A percentile compares a stretch with the other conserved stretches of the same genome.
Evolutionary conservation across 2,888 invertebrate genomes (phyloP).

Genomic region (Pocota personata): DNA sequence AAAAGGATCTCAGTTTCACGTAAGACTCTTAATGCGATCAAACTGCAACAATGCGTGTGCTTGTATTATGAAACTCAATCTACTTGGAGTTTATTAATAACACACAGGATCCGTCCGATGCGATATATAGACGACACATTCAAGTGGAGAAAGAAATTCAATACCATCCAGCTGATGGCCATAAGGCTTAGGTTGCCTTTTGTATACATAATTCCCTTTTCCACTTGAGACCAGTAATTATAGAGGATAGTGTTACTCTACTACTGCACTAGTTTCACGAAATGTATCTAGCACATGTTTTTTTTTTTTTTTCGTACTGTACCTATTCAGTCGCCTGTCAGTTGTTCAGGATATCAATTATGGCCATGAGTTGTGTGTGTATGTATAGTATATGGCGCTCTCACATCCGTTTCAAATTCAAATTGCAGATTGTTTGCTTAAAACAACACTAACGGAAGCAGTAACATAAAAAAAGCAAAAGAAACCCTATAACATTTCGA

Average conservation of each 20-base stretch:
- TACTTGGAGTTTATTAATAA: constrained; percentile 59
- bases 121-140: constrained; percentile 67
- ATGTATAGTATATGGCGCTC: constrained; percentile 45
- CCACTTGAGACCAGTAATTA: constrained; percentile 69
- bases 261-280: constrained; percentile 65
- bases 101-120: constrained; percentile 28
- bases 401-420: constrained; percentile 69
- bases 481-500: constrained; percentile 7
- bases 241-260: constrained; percentile 70
- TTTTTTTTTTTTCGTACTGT: constrained; percentile 6
- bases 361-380: constrained; percentile 12
- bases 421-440: constrained; percentile 67
- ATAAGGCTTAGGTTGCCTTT: constrained; percentile 64
- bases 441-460: constrained; percentile 58
- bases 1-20: constrained; percentile 69
- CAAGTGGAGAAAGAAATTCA: constrained; percentile 68
- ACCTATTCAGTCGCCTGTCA: constrained; percentile 18
- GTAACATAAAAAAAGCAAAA: background rate
- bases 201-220: constrained; percentile 21
- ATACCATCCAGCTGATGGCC: constrained; percentile 72
- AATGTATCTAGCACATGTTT: constrained; percentile 66
- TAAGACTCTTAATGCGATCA: constrained; percentile 72
- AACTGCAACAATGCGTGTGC: constrained; percentile 68
- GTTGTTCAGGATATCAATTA: constrained; percentile 60
- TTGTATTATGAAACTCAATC: constrained; percentile 67